Conservation (phyloP, 2,888 invertebrate species). For the Drosophila subquinaria region DNA sequence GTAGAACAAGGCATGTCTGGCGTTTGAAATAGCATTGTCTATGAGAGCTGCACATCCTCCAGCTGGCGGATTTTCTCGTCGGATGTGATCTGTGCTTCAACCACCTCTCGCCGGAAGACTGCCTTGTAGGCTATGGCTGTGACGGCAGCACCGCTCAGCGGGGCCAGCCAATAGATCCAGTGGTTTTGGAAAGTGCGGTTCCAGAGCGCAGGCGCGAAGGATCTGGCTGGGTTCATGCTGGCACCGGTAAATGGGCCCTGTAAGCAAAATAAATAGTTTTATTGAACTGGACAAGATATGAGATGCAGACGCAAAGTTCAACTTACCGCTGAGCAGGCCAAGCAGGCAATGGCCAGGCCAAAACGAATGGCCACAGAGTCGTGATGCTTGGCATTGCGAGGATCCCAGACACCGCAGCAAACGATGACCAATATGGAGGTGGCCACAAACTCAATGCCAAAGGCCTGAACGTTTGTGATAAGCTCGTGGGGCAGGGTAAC, state of each 20-base stretch:
- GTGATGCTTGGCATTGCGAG: slow-evolving; percentile 88
- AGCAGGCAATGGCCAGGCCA: slow-evolving; percentile 88
- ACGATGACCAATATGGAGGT: slow-evolving; percentile 89
- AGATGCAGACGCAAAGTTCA: neutral
- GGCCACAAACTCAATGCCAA: slow-evolving; percentile 88
- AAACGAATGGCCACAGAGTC: slow-evolving; percentile 90
- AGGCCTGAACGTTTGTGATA: slow-evolving; percentile 86
- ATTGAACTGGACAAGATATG: neutral
- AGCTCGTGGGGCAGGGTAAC: slow-evolving; percentile 87
- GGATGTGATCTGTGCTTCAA: slow-evolving; percentile 68
- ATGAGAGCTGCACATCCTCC: slow-evolving; percentile 84
- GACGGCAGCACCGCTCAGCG: slow-evolving; percentile 85
- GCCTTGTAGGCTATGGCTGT: slow-evolving; percentile 86
- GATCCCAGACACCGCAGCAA: slow-evolving; percentile 91
- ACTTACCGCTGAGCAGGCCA: slow-evolving; percentile 89
- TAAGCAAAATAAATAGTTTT: slow-evolving; percentile 55
- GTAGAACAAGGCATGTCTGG: slow-evolving; percentile 20
- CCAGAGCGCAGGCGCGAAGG: slow-evolving; percentile 90
- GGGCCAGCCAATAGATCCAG: slow-evolving; percentile 91
- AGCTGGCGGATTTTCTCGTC: slow-evolving; percentile 78
- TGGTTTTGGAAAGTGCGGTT: slow-evolving; percentile 89
- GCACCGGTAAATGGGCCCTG: slow-evolving; percentile 91
- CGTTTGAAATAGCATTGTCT: slow-evolving; percentile 38
- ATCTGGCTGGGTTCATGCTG: slow-evolving; percentile 90
- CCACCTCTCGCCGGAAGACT: slow-evolving; percentile 84